These are phyloP conservation scores for Ardeotis arabs DNA, from an alignment of 2,113 vertebrate species.

Conservation along the genomic window DNA sequence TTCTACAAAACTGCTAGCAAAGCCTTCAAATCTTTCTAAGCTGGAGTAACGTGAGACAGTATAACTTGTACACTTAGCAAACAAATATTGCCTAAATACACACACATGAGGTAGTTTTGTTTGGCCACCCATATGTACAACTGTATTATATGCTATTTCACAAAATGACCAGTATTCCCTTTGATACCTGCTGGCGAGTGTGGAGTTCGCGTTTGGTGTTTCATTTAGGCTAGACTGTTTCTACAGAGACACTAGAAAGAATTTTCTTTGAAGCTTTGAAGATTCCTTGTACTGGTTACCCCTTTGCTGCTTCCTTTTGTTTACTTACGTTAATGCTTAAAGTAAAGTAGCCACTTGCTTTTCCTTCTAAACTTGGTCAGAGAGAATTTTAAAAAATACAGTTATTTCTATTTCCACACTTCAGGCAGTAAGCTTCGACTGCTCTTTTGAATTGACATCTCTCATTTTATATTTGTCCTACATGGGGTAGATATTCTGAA, in stretches of 20 bases:
- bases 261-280: neutral
- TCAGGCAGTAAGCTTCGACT: neutral
- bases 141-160: neutral
- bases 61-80: neutral
- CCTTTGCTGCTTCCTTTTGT: neutral
- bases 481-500: neutral
- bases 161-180: neutral
- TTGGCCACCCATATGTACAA: neutral
- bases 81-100: neutral
- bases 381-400: neutral
- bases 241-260: neutral
- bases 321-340: neutral
- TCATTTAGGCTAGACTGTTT: neutral
- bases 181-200: neutral
- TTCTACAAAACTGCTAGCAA: neutral
- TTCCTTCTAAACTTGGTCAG: neutral
- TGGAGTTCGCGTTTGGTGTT: neutral
- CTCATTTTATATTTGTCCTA: neutral
- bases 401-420: neutral
- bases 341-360: neutral
- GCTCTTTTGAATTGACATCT: neutral
- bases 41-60: neutral
- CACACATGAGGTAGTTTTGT: neutral
- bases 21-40: neutral
- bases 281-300: neutral